These are phyloP conservation scores for Chascanopsetta lugubris DNA, from an alignment of 2,113 vertebrate species.

Conservation along the genomic window DNA sequence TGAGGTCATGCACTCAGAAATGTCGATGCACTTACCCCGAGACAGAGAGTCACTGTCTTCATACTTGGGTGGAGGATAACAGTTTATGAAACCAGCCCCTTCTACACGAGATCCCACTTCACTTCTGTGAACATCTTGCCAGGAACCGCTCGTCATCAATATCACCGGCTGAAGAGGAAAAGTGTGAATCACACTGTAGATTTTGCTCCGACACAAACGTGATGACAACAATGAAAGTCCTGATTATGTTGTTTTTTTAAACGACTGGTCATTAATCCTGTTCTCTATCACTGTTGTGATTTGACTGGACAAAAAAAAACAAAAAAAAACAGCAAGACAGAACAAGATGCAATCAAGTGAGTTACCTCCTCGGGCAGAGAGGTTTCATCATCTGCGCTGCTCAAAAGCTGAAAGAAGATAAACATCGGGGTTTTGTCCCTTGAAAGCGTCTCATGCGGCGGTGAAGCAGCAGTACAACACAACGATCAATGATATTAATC, in stretches of 20 bases:
- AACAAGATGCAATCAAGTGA: slow-evolving; percentile 1
- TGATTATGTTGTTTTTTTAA: background rate
- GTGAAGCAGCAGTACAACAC: background rate
- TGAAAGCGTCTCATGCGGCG: background rate
- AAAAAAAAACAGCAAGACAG: too few species aligned
- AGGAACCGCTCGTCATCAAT: slow-evolving; percentile 58
- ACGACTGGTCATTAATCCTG: background rate
- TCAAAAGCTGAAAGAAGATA: slow-evolving; percentile 70
- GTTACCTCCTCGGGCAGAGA: slow-evolving; percentile 70
- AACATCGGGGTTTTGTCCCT: background rate
- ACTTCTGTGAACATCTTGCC: slow-evolving; percentile 56
- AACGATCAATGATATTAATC: too few species aligned
- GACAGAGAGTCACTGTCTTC: slow-evolving; percentile 47
- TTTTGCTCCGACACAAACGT: background rate
- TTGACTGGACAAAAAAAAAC: too few species aligned
- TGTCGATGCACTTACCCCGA: slow-evolving; percentile 53
- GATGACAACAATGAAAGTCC: too few species aligned
- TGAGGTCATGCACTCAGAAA: background rate
- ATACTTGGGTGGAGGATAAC: slow-evolving; percentile 61
- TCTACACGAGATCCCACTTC: slow-evolving; percentile 62
- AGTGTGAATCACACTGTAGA: background rate
- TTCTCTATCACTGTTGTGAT: background rate
- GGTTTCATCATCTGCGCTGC: slow-evolving; percentile 77
- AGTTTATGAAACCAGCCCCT: slow-evolving; percentile 60
- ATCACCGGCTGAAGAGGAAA: slow-evolving; percentile 62